phyloP scores from a whole-genome alignment of 2,888 invertebrate species.

The Clepsis dumicolana region DNA sequence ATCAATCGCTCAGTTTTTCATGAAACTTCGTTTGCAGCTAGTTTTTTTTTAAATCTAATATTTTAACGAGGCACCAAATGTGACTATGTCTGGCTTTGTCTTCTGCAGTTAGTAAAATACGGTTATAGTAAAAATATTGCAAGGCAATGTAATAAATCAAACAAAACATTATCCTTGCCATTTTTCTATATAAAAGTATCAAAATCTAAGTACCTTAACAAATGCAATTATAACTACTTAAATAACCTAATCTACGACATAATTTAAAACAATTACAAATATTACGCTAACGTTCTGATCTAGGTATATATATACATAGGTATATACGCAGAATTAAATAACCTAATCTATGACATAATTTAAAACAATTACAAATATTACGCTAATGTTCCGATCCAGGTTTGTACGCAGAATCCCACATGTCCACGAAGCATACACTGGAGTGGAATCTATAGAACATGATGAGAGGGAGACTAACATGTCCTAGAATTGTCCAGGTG shows the following conservation, averaged over 20 bases:
- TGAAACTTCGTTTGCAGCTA: no score
- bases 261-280: constrained; percentile 6
- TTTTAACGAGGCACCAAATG: no score
- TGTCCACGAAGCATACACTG: constrained; percentile 92
- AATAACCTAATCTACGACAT: constrained; percentile 7
- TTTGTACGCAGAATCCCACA: constrained; percentile 92
- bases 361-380: neutral
- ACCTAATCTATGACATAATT: constrained; percentile 16
- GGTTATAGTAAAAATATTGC: neutral
- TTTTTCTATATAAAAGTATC: constrained; percentile 1
- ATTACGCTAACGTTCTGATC: constrained; percentile 67
- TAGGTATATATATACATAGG: constrained; percentile 90
- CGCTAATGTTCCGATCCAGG: constrained; percentile 79
- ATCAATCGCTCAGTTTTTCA: no score
- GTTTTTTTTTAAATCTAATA: no score
- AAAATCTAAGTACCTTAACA: constrained; percentile 8
- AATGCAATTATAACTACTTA: neutral
- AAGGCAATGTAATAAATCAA: neutral
- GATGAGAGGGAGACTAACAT: constrained; percentile 90
- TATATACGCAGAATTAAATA: no score
- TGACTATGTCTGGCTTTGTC: no score
- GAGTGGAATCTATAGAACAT: constrained; percentile 93
- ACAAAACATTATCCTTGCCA: neutral
- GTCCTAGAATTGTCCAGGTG: constrained; percentile 90
- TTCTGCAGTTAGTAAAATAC: no score